These are phyloP conservation scores for Parochlus steinenii DNA, from an alignment of 2,888 invertebrate genomes.

Conservation along the genomic window DNA sequence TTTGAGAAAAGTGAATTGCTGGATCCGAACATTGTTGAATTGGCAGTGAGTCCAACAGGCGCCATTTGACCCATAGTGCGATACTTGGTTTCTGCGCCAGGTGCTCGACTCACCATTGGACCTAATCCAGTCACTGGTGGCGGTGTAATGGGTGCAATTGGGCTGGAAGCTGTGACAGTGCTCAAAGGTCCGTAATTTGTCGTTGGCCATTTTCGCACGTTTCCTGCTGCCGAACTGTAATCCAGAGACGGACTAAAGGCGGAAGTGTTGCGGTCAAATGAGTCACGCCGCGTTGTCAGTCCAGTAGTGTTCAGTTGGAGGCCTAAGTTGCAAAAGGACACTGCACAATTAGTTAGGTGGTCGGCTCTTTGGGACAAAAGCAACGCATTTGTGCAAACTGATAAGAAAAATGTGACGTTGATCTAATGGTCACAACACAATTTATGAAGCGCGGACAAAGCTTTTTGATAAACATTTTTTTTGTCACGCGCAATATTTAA, in stretches of 20 bases:
- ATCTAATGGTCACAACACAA: too few relatives aligned
- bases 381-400: too few relatives aligned
- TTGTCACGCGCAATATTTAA: too few relatives aligned
- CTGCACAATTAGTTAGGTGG: too few relatives aligned
- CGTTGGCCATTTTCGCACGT: slow-evolving; percentile 36
- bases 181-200: slow-evolving; percentile 25
- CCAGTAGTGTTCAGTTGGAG: slow-evolving; percentile 45
- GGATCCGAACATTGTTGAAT: slow-evolving; percentile 45
- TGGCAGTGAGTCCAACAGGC: slow-evolving; percentile 24
- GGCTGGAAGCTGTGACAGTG: slow-evolving; percentile 33
- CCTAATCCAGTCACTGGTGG: slow-evolving; percentile 49
- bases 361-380: too few relatives aligned
- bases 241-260: slow-evolving; percentile 60
- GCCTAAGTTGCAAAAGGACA: slow-evolving; percentile 27
- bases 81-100: slow-evolving; percentile 81
- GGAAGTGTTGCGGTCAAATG: slow-evolving; percentile 60
- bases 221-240: slow-evolving; percentile 35
- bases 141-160: slow-evolving; percentile 45
- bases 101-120: slow-evolving; percentile 54
- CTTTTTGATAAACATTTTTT: too few relatives aligned
- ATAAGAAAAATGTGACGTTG: too few relatives aligned
- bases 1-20: slow-evolving; percentile 61
- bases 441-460: too few relatives aligned
- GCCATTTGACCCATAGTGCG: slow-evolving; percentile 40
- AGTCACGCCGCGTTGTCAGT: slow-evolving; percentile 55